Evolutionary conservation across 2,888 invertebrate species (phyloP).

Genomic region (Hedya salicella): DNA sequence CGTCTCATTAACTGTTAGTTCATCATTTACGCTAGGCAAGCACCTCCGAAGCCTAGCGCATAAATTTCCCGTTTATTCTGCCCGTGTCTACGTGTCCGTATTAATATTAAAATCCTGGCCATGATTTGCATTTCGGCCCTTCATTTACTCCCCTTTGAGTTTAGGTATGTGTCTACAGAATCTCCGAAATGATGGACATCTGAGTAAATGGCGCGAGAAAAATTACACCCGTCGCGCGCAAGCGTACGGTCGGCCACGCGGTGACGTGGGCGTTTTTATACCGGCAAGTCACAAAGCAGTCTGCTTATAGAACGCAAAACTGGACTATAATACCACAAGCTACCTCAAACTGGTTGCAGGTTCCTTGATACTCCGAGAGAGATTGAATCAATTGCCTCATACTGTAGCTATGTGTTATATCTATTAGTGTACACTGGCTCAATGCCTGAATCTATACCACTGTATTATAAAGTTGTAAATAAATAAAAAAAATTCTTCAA

Average conservation of each 20-base stretch:
- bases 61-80: slow-evolving; percentile 45
- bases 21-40: slow-evolving; percentile 23
- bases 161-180: slow-evolving; percentile 55
- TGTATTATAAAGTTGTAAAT: no score
- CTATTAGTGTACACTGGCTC: no score
- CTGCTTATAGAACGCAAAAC: not conserved
- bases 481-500: no score
- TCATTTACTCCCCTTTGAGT: slow-evolving; percentile 56
- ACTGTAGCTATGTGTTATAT: no score
- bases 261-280: not conserved
- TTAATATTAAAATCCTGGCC: slow-evolving; percentile 71
- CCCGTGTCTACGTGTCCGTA: slow-evolving; percentile 56
- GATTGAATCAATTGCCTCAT: no score
- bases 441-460: no score
- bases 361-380: no score
- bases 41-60: slow-evolving; percentile 22
- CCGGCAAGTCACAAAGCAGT: not conserved
- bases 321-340: no score
- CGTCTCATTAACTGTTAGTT: slow-evolving; percentile 20
- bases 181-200: slow-evolving; percentile 76
- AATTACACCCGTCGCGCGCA: slow-evolving; percentile 63
- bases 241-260: slow-evolving; percentile 32
- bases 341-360: no score
- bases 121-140: slow-evolving; percentile 77
- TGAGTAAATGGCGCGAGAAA: slow-evolving; percentile 80